phyloP scores from a whole-genome alignment of 2,113 vertebrate genomes.

The Brevimyrus niger region DNA sequence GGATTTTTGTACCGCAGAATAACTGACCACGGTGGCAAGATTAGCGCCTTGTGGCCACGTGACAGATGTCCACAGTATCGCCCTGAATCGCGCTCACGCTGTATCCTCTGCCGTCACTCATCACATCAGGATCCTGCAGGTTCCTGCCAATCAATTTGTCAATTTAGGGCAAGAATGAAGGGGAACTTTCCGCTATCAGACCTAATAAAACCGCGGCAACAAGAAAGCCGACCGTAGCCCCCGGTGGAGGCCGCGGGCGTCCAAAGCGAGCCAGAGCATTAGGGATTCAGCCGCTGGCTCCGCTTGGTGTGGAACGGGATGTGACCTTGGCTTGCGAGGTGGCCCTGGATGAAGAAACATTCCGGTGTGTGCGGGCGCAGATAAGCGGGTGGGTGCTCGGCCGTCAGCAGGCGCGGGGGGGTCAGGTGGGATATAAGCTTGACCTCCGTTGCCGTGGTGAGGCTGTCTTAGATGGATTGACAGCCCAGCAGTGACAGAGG shows the following conservation, averaged over 20 bases:
- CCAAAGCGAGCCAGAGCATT: neutral
- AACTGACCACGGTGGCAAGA: neutral
- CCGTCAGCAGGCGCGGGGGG: neutral
- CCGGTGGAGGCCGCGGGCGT: no score
- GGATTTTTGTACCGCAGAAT: neutral
- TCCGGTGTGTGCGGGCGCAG: neutral
- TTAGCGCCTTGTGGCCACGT: neutral
- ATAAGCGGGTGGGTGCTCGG: constrained; percentile 1
- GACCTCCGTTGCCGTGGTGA: neutral
- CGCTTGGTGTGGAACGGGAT: neutral
- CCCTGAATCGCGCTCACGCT: neutral
- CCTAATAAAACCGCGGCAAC: neutral
- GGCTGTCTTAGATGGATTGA: neutral
- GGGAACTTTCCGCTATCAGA: neutral
- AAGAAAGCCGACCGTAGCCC: neutral
- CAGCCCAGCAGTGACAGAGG: neutral
- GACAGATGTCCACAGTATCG: no score
- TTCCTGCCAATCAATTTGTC: neutral
- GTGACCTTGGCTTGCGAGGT: constrained; percentile 4
- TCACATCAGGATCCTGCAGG: neutral
- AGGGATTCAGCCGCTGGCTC: neutral
- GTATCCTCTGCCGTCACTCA: neutral
- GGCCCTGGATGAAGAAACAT: neutral
- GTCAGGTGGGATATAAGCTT: neutral
- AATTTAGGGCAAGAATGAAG: neutral